phyloP scores from a whole-genome alignment of 2,888 invertebrate genomes.

The Nomada ruficornis region DNA sequence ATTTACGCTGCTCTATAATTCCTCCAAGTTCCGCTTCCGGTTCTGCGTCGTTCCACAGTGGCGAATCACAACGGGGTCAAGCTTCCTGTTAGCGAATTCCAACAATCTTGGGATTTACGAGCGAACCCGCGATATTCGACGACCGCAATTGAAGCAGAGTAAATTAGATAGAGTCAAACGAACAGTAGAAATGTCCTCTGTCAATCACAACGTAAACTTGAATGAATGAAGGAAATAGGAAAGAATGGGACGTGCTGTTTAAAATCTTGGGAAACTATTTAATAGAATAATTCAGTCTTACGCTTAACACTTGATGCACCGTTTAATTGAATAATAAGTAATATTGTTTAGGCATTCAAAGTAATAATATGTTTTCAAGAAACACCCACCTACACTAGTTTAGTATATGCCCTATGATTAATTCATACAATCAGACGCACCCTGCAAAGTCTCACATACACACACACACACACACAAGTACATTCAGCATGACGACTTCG shows the following conservation, averaged over 20 bases:
- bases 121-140: background rate
- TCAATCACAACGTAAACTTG: background rate
- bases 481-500: background rate
- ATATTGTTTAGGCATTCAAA: too few species aligned
- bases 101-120: constrained; percentile 1
- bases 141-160: background rate
- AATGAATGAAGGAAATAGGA: background rate
- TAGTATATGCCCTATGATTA: too few species aligned
- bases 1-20: background rate
- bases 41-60: background rate
- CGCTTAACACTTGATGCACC: too few species aligned
- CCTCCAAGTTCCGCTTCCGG: background rate
- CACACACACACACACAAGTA: background rate
- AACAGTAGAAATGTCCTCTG: background rate
- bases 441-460: background rate
- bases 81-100: background rate
- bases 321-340: too few species aligned
- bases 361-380: too few species aligned
- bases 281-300: too few species aligned
- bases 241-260: background rate
- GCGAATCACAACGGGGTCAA: background rate
- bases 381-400: too few species aligned
- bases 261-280: background rate
- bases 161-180: background rate
- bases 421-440: background rate